Conservation (phyloP, 2,888 invertebrate genomes). For the Herminia tarsipennalis region DNA sequence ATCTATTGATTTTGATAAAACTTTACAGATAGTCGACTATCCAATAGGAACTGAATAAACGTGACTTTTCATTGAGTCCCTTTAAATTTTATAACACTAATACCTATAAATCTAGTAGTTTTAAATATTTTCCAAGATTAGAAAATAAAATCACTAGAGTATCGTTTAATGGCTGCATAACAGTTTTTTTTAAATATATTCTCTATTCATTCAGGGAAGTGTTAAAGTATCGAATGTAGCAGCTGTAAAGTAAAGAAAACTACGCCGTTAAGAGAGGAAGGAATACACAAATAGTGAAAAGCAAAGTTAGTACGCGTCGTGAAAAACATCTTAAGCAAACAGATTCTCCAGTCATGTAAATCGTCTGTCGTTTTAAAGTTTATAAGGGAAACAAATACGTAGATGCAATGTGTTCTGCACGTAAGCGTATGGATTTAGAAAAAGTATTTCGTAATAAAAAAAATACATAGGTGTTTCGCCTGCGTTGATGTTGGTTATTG, state of each 20-base stretch:
- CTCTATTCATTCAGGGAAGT: conserved; percentile 7
- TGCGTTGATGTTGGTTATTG: no score
- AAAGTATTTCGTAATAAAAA: neutral
- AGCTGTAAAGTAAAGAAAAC: conserved; percentile 11
- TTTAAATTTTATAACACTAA: no score
- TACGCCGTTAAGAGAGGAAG: conserved; percentile 6
- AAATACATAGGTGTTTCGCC: no score
- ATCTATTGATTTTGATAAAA: no score
- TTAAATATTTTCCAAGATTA: conserved; percentile 12
- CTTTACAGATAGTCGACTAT: no score
- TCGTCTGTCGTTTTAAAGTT: neutral
- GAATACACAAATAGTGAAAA: conserved; percentile 7
- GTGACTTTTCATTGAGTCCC: no score
- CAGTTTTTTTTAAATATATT: conserved; percentile 5
- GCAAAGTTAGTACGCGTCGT: conserved; percentile 7
- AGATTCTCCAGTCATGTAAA: conserved; percentile 2
- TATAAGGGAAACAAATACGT: neutral
- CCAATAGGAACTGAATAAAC: no score
- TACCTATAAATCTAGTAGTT: no score
- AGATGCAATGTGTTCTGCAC: neutral
- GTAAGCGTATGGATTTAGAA: neutral
- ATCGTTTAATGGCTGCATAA: conserved; percentile 3
- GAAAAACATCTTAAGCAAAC: conserved; percentile 5
- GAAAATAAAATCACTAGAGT: neutral
- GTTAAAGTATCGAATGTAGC: conserved; percentile 7